Conservation (phyloP, 2,888 invertebrate genomes). For the Trichopoda pennipes region DNA sequence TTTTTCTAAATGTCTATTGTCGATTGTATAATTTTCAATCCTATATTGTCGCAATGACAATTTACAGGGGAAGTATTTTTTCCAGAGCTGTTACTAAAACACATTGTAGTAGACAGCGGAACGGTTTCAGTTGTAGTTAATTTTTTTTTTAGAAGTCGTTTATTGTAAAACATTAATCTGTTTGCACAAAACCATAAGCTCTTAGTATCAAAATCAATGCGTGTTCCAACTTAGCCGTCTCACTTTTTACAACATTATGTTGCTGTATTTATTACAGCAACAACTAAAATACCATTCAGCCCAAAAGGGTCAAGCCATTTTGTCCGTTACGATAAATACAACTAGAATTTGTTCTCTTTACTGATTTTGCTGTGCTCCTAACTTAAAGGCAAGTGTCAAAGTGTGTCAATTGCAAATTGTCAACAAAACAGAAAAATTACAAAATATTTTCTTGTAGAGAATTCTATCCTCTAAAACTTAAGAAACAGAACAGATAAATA, state of each 20-base stretch:
- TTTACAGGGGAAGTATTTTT: too few relatives aligned
- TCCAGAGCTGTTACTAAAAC: too few relatives aligned
- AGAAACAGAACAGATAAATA: conserved; percentile 14
- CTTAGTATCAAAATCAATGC: not conserved
- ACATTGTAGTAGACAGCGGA: too few relatives aligned
- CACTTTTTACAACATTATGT: conserved; percentile 6
- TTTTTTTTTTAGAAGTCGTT: too few relatives aligned
- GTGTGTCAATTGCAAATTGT: conserved; percentile 67
- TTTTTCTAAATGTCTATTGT: too few relatives aligned
- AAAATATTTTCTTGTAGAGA: conserved; percentile 29
- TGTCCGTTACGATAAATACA: conserved; percentile 28
- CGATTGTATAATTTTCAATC: not conserved
- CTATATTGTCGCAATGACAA: too few relatives aligned
- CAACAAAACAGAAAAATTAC: conserved; percentile 39
- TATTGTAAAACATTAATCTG: not conserved
- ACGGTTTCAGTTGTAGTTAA: too few relatives aligned
- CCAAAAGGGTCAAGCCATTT: conserved; percentile 19
- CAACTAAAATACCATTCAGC: conserved; percentile 33
- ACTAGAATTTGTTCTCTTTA: conserved; percentile 6
- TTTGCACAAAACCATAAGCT: conserved; percentile 8
- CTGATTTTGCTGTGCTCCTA: conserved; percentile 58
- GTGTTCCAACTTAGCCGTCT: conserved; percentile 36
- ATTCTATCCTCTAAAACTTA: conserved; percentile 11
- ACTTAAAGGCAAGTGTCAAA: conserved; percentile 66
- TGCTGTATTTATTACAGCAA: conserved; percentile 38